Percentiles rank a stretch among this genome's conserved stretches.
phyloP scores from a whole-genome alignment of 2,888 invertebrate genomes.

The Zeuzera pyrina region DNA sequence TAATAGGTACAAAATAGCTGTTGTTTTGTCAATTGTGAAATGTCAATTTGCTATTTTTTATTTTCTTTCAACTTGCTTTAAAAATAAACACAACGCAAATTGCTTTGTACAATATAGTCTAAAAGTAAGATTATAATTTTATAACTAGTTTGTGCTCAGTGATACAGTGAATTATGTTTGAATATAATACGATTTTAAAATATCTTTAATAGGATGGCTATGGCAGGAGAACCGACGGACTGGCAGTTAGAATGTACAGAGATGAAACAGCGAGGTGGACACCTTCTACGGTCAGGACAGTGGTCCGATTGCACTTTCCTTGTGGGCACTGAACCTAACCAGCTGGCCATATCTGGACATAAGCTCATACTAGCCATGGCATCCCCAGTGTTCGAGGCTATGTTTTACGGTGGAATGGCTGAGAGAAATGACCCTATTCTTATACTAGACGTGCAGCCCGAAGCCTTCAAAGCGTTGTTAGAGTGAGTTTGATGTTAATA shows the following conservation, averaged over 20 bases:
- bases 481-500: conserved; percentile 78
- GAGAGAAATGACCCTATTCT: conserved; percentile 84
- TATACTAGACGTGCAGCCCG: conserved; percentile 88
- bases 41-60: no score
- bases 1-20: no score
- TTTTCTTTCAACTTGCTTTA: no score
- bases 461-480: conserved; percentile 86
- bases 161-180: neutral
- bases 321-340: conserved; percentile 84
- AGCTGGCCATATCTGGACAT: conserved; percentile 82
- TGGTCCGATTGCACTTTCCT: conserved; percentile 90
- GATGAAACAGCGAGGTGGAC: conserved; percentile 81
- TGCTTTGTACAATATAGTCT: no score
- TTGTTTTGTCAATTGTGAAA: no score
- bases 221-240: conserved; percentile 76
- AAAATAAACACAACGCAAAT: no score
- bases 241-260: conserved; percentile 84
- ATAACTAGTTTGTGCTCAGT: no score
- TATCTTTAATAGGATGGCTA: no score
- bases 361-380: conserved; percentile 89
- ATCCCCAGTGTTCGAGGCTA: conserved; percentile 90
- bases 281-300: conserved; percentile 83
- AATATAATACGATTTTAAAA: no score
- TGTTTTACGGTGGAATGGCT: conserved; percentile 89
- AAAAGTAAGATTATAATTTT: no score